phyloP scores from a whole-genome alignment of 2,797 vertebrate species.

The Scolopax bukidnonensis region DNA sequence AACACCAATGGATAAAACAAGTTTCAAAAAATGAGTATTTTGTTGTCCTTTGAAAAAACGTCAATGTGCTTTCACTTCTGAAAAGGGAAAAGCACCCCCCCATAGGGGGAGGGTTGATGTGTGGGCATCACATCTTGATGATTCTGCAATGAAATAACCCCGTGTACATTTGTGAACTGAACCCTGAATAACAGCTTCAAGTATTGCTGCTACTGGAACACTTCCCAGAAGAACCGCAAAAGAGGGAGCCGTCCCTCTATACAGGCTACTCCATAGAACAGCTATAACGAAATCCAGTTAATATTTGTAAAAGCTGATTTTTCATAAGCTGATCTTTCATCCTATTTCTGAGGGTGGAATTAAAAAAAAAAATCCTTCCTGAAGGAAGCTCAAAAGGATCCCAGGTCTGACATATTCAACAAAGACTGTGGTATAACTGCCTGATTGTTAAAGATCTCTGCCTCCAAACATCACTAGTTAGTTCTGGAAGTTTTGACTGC shows the following conservation, averaged over 20 bases:
- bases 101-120: not conserved
- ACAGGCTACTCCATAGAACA: not conserved
- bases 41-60: not conserved
- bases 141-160: not conserved
- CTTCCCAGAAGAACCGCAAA: not conserved
- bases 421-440: not conserved
- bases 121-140: not conserved
- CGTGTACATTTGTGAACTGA: not conserved
- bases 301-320: not conserved
- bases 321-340: not conserved
- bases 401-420: rapidly evolving
- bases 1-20: not conserved
- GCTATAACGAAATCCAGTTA: not conserved
- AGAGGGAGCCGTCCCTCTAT: not conserved
- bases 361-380: not conserved
- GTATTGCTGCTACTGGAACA: not conserved
- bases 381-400: not conserved
- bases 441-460: not conserved
- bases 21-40: not conserved
- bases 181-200: not conserved
- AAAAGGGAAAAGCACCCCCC: not conserved
- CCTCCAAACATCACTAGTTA: not conserved
- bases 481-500: not conserved
- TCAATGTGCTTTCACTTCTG: not conserved
- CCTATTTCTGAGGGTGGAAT: not conserved